Percentiles rank a stretch among this genome's conserved stretches.
Conservation (phyloP, 2,888 invertebrate genomes). For the Apotomis turbidana region DNA sequence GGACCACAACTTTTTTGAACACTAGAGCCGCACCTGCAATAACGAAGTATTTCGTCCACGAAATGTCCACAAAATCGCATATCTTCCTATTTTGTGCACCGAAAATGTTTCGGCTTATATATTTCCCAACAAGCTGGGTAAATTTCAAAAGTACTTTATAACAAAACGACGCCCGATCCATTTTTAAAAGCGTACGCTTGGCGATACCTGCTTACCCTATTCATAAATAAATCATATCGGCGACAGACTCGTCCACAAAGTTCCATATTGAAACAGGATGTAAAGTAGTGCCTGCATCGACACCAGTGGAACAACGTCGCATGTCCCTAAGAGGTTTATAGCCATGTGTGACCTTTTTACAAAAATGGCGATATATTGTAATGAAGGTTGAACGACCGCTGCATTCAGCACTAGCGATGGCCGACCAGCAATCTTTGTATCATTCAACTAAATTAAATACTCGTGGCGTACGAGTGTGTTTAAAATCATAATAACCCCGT, state of each 20-base stretch:
- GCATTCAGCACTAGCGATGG: slow-evolving; percentile 59
- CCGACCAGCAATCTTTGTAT: slow-evolving; percentile 53
- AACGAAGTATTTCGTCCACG: too few species aligned
- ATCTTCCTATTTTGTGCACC: neutral
- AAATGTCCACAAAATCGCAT: neutral
- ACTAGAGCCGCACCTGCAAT: too few species aligned
- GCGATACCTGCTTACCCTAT: slow-evolving; percentile 22
- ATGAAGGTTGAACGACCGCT: slow-evolving; percentile 71
- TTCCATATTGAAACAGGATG: slow-evolving; percentile 39
- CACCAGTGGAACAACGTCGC: neutral
- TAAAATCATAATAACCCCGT: slow-evolving; percentile 21
- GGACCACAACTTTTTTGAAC: too few species aligned
- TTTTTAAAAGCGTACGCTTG: slow-evolving; percentile 17
- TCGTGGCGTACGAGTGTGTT: slow-evolving; percentile 17
- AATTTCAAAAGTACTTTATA: slow-evolving; percentile 19
- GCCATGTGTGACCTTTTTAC: slow-evolving; percentile 40
- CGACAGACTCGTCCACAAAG: slow-evolving; percentile 24
- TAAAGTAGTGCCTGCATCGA: slow-evolving; percentile 33
- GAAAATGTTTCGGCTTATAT: neutral
- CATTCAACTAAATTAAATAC: slow-evolving; percentile 45
- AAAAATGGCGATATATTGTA: slow-evolving; percentile 60
- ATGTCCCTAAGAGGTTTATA: slow-evolving; percentile 6
- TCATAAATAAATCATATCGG: slow-evolving; percentile 40
- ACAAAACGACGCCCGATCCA: neutral
- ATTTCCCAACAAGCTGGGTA: slow-evolving; percentile 24